phyloP scores from a whole-genome alignment of 2,888 invertebrate species.

The Cryptophagus acutangulus region DNA sequence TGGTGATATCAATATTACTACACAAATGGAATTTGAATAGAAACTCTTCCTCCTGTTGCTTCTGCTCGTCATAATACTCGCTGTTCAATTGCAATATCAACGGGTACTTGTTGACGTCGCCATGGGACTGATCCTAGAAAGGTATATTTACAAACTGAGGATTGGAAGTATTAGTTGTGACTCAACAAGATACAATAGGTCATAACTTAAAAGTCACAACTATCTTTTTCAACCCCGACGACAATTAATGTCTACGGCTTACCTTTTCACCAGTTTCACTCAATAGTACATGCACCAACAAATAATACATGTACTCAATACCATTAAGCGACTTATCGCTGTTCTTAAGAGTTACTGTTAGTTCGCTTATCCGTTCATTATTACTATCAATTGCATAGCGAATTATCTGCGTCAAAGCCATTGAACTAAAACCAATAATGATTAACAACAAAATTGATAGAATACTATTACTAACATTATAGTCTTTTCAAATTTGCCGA shows the following conservation, averaged over 20 bases:
- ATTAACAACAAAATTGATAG: background rate
- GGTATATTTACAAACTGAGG: too few relatives aligned
- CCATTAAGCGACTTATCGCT: slow-evolving; percentile 11
- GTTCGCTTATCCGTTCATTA: slow-evolving; percentile 11
- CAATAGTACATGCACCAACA: slow-evolving; percentile 18
- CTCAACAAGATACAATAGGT: too few relatives aligned
- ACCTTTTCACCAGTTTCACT: slow-evolving; percentile 12
- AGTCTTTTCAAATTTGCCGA: slow-evolving; percentile 25
- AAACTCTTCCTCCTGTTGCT: background rate
- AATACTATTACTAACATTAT: slow-evolving; percentile 24
- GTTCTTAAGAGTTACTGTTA: slow-evolving; percentile 4
- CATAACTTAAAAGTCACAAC: too few relatives aligned
- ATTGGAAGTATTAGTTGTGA: too few relatives aligned
- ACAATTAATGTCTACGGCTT: background rate
- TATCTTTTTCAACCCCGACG: too few relatives aligned
- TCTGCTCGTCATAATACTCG: background rate
- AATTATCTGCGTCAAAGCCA: slow-evolving; percentile 12
- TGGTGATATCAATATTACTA: background rate
- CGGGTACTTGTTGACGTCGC: background rate
- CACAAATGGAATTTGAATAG: background rate
- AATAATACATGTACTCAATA: slow-evolving; percentile 21
- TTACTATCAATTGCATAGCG: slow-evolving; percentile 6
- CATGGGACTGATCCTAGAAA: background rate
- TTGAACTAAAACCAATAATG: slow-evolving; percentile 8
- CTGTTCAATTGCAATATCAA: background rate